Evolutionary conservation across 2,888 invertebrate genomes (phyloP), one percentile per base, ranked within the genome.

Genomic region (Glaucopsyche alexis): DNA sequence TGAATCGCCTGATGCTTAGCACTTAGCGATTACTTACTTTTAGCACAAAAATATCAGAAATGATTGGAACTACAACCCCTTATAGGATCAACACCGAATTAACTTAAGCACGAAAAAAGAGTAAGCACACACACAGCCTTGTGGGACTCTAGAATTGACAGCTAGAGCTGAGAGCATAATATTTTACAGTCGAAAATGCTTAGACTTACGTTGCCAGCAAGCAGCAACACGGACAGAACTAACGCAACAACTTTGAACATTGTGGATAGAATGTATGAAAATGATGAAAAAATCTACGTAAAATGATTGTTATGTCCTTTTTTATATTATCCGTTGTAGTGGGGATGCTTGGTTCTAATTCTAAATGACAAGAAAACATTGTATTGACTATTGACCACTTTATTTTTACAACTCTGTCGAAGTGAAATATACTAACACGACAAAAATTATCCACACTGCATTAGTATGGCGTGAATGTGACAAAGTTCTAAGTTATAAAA

Each of bases 221-320:
- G 69, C 45, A 69, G 29, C 45, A 69, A 19, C 69, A 69, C 49
- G 14, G 69, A 13, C 29, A 69, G 19, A 69, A 29, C 69, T 29
- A 69, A 11, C 49, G 47, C 69, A 13, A 69, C 3, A 14, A 69
- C 69, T 69, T 69, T 69, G 49, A 49, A 69, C 69, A 69, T 69
- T 47, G 29, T 29, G 47, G 16, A 47, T 47, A 2, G 13, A 67
- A 66, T 6, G 19, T 67, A 5, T 42, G 8, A 49, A 29, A 45
- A 47, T 19, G n/a, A 45, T 38, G n/a, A 16, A 67, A 42, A 45
- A 19, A 14, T 7, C 13, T 49, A 47, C 14, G 42, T 11, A 47
- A 19, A 49, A 19, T 29, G 29, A 19, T 47, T 7, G 47, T 47
- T 49, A 49, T 13, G 13, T 47, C 29, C 16, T 42, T 19, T 45